A percentile compares a stretch with the other conserved stretches of the same genome.
Conservation (phyloP, 1,140 invertebrate genomes). For the Coelopa frigida region DNA sequence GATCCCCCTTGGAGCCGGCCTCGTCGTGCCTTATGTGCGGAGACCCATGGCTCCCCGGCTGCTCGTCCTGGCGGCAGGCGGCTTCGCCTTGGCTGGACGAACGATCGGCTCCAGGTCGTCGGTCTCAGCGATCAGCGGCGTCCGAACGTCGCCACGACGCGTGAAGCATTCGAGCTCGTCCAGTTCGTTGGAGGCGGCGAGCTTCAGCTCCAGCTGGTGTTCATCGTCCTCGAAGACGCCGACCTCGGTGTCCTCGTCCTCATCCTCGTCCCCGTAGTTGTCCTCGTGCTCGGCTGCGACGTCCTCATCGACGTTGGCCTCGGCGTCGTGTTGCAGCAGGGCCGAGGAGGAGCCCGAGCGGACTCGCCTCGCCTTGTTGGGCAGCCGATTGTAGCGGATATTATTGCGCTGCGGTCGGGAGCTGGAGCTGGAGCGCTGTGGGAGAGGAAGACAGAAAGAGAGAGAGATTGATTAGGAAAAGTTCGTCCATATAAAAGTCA, state of each 20-base stretch:
- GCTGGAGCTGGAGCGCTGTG: slow-evolving; percentile 10
- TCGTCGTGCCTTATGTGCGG: too few species aligned
- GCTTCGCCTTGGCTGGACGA: too few species aligned
- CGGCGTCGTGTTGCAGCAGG: slow-evolving; percentile 12
- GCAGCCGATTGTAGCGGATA: slow-evolving; percentile 14
- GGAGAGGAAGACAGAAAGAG: not conserved
- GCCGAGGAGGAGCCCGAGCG: not conserved
- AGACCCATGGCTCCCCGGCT: not conserved
- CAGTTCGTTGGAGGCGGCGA: not conserved
- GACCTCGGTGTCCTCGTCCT: slow-evolving; percentile 7
- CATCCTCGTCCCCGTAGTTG: slow-evolving; percentile 6
- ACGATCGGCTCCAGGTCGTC: not conserved
- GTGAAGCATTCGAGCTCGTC: not conserved
- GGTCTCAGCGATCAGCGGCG: not conserved
- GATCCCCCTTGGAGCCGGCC: too few species aligned
- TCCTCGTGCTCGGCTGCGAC: not conserved
- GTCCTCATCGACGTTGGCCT: slow-evolving; percentile 9
- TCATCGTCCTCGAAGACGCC: slow-evolving; percentile 2
- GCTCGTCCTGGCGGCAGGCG: not conserved
- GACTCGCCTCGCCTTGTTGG: slow-evolving; percentile 9
- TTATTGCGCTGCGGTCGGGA: slow-evolving; percentile 5
- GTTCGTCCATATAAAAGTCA: not conserved
- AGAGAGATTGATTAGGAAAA: not conserved
- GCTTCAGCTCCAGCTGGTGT: not conserved
- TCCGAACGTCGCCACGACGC: slow-evolving; percentile 6